Base-by-base conservation (phyloP, 2,797 vertebrate species). In the Poecilia picta region DNA sequence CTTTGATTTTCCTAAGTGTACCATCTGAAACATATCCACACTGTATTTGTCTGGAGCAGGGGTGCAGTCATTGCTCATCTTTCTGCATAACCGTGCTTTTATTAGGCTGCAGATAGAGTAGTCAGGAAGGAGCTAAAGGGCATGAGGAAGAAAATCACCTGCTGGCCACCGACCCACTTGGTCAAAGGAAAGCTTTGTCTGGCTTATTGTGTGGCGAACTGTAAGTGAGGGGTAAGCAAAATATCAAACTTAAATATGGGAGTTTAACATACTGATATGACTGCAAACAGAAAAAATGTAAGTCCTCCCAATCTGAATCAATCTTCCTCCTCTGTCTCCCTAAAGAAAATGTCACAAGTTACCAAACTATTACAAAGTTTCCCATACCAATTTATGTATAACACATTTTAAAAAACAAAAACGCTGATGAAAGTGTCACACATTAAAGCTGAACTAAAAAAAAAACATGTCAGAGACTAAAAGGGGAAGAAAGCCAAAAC, bases 131-230 rank as follows among this genome's bases (percentile, higher is more conserved):
- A 92, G 92, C 92, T 89, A 92, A 87, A 68, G 86, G 87, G 89
- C 90, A 75, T 93, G 93, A 90, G 93, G 57, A 55, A n/a, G 25
- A 92, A 81, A 83, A 88, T 75, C 92, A 90, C 91, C 90, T 93
- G 90, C 89, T 91, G 87, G 81, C 89, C 73, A 80, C 57, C 84
- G 83, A 89, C 88, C 85, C 39, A 25, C 82, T 90, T 87, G 85
- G 84, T 91, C 88, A 86, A 88, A 70, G 78, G 73, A 77, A 79
- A 71, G 80, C 78, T 83, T 77, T 82, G 76, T 83, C 79, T 83
- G 83, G 55, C 39, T 85, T 46, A 8, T 36, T 75, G 79, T 66
- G 75, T 36, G 59, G 31, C 16, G 3, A 36, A 1, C n/a, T 66
- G 33, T 1, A 15, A 36, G 28, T 57, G 8, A 20, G 39, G 45